A percentile compares a stretch with the other conserved stretches of the same genome.
These are phyloP conservation scores for Cremastobaeus sp. DNA, from an alignment of 2,888 invertebrate species.

Conservation along the genomic window DNA sequence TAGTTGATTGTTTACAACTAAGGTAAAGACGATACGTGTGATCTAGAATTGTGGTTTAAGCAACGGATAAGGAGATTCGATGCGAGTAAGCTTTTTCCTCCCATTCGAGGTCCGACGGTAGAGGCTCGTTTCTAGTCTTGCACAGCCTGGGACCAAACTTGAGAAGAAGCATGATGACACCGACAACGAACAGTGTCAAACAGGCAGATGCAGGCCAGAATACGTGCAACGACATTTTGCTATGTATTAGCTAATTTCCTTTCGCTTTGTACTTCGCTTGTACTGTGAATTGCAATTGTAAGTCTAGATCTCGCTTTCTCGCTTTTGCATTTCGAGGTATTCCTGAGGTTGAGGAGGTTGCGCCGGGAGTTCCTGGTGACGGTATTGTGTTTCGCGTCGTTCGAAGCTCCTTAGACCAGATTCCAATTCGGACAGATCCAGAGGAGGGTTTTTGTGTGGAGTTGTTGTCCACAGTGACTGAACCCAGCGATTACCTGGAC, in stretches of 20 bases:
- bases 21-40: constrained; percentile 18
- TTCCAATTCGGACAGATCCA: constrained; percentile 86
- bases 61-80: constrained; percentile 74
- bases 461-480: constrained; percentile 91
- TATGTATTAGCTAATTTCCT: constrained; percentile 3
- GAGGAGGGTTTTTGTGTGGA: constrained; percentile 89
- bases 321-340: constrained; percentile 85
- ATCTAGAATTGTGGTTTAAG: constrained; percentile 61
- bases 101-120: constrained; percentile 84
- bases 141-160: constrained; percentile 87
- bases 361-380: constrained; percentile 73
- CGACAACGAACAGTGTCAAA: constrained; percentile 85
- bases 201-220: constrained; percentile 88
- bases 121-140: constrained; percentile 84
- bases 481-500: constrained; percentile 89
- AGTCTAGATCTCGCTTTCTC: constrained; percentile 88
- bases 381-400: constrained; percentile 68
- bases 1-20: constrained; percentile 24
- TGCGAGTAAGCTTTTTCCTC: constrained; percentile 82
- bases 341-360: constrained; percentile 71
- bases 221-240: constrained; percentile 84
- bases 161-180: constrained; percentile 86
- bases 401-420: constrained; percentile 63
- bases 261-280: constrained; percentile 21
- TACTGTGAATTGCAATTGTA: constrained; percentile 7